phyloP scores from a whole-genome alignment of 2,113 vertebrate species.

The Notarius quadriscutis region DNA sequence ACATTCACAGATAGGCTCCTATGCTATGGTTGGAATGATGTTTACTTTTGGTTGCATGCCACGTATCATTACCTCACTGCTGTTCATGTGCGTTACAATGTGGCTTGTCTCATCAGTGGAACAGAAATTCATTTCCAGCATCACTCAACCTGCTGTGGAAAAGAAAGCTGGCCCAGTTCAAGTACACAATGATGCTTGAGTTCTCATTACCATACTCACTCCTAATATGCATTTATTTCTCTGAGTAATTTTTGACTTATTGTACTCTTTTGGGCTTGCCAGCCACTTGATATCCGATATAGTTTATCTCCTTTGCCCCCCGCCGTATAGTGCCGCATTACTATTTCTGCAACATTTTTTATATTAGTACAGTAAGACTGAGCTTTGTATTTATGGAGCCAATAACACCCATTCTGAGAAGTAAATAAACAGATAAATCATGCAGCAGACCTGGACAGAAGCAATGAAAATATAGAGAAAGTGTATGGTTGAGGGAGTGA shows the following conservation, averaged over 20 bases:
- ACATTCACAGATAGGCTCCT: background rate
- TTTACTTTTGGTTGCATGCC: constrained; percentile 12
- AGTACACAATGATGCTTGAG: background rate
- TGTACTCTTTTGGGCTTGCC: background rate
- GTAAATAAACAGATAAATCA: constrained; percentile 57
- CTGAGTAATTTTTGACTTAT: constrained; percentile 1
- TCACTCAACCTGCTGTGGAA: background rate
- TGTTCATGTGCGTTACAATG: background rate
- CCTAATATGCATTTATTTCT: background rate
- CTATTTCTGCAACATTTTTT: constrained; percentile 19
- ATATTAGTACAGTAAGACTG: constrained; percentile 18
- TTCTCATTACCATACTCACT: background rate
- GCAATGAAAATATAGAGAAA: constrained; percentile 20
- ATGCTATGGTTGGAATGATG: background rate
- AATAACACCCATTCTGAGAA: constrained; percentile 49
- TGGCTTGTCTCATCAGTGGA: background rate
- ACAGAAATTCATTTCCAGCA: background rate
- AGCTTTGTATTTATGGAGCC: constrained; percentile 47
- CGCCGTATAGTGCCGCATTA: constrained; percentile 13
- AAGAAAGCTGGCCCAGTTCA: background rate
- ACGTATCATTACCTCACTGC: background rate
- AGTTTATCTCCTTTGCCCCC: background rate
- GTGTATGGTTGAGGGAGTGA: background rate
- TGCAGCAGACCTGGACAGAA: constrained; percentile 6
- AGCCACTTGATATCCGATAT: background rate